A percentile compares a stretch with the other conserved stretches of the same genome.
Evolutionary conservation across 2,113 vertebrate species (phyloP).

Genomic region (Sorex fumeus): DNA sequence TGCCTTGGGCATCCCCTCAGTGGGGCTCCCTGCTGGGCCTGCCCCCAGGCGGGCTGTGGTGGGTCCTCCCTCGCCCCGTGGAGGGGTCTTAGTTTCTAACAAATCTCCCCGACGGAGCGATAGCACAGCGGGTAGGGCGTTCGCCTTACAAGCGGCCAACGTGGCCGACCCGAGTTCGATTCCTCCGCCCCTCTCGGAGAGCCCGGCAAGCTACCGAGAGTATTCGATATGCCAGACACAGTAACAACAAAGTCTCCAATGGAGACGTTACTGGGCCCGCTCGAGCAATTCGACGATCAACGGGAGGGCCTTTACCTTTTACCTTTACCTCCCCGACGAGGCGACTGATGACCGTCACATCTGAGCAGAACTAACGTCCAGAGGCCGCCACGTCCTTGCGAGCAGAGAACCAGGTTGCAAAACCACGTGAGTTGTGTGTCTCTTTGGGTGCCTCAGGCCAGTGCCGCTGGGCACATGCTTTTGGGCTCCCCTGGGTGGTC

Average conservation of each 20-base stretch:
- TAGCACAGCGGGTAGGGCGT: no score
- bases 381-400: not conserved
- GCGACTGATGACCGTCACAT: not conserved
- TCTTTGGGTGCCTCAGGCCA: not conserved
- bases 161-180: no score
- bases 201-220: no score
- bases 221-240: no score
- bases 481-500: not conserved
- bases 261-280: no score
- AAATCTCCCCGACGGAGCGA: not conserved
- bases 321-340: not conserved
- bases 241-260: no score
- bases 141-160: no score
- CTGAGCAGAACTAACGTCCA: not conserved
- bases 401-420: not conserved
- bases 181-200: no score
- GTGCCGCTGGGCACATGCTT: no score
- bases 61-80: not conserved
- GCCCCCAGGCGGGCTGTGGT: no score
- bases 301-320: no score
- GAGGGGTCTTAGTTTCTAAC: not conserved
- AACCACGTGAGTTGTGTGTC: accelerated
- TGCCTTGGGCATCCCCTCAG: not conserved
- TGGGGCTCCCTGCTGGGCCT: not conserved
- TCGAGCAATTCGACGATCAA: no score